Conservation (phyloP, 1,140 invertebrate genomes). For the Cherax quadricarinatus region DNA sequence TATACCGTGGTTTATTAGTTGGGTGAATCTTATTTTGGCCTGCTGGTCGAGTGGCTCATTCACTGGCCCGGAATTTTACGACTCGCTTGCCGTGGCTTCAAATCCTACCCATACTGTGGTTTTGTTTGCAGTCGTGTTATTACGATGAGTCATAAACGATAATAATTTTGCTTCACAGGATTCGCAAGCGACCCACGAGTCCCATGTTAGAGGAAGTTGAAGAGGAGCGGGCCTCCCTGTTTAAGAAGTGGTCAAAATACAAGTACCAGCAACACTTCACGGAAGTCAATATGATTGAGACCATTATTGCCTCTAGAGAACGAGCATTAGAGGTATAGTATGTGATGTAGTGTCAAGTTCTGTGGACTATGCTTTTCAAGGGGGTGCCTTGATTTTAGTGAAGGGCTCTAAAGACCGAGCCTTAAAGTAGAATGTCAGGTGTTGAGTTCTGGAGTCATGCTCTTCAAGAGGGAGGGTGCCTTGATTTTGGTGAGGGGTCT, state of each 20-base stretch:
- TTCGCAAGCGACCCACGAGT: slow-evolving; percentile 44
- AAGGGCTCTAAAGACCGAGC: neutral
- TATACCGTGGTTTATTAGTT: too few relatives aligned
- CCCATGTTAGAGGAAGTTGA: slow-evolving; percentile 64
- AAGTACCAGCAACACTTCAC: slow-evolving; percentile 81
- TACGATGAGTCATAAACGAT: too few relatives aligned
- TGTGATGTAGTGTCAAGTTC: too few relatives aligned
- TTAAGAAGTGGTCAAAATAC: slow-evolving; percentile 86
- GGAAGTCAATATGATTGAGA: slow-evolving; percentile 84
- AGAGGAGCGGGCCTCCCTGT: slow-evolving; percentile 80
- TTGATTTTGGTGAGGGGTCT: slow-evolving; percentile 63
- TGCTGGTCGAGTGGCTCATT: too few relatives aligned
- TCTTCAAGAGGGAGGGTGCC: neutral
- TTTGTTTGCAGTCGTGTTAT: too few relatives aligned
- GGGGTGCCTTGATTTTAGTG: neutral
- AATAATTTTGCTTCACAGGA: slow-evolving; percentile 9
- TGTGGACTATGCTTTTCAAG: neutral
- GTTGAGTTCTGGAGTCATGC: too few relatives aligned
- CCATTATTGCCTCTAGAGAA: slow-evolving; percentile 83
- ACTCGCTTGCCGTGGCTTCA: too few relatives aligned
- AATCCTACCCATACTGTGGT: too few relatives aligned
- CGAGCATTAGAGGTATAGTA: slow-evolving; percentile 82
- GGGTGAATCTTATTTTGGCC: too few relatives aligned
- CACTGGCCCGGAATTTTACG: too few relatives aligned
- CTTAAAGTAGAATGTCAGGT: too few relatives aligned